Base-by-base conservation (phyloP, 2,888 invertebrate genomes). In the Bibio marci region DNA sequence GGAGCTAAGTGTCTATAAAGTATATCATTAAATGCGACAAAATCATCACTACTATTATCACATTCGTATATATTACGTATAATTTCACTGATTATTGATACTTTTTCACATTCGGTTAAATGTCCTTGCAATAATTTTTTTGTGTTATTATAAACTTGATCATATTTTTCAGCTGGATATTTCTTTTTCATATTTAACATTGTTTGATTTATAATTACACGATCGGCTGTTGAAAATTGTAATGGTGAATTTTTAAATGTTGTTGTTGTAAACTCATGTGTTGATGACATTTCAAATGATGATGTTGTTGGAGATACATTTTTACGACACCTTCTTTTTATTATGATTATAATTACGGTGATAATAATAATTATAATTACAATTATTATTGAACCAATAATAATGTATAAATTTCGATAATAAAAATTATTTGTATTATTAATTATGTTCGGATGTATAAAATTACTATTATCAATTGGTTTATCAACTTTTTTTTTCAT, bases 1-100 rank as follows among this genome's bases (percentile, higher is more conserved):
- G 45, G 41, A 32, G 42, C 44, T 25, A 56, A 47, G 43, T 56
- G 54, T 22, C 51, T 52, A 11, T 50, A 50, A 7, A 57, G 43
- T 22, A 56, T 52, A 17, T 50, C 52, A 39, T 51, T 54, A 13
- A 57, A 53, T 26, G 51, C 52, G 14, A 49, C 48, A 43, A 56
- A 55, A 46, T 55, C 53, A 13, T 47, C 48, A 3, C 50, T 51
- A 10, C 50, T 41, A 43, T 49, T 50, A 41, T 50, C 47, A 15
- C 53, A 49, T 35, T 48, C 48, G 27, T 45, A 47, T 28, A 57
- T 38, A 4, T 51, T 46, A 44, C 50, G 46, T 3, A 53, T 49
- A 40, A 57, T 56, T 35, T 51, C 47, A 36, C 51, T 52, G 13
- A 54, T 52, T 10, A 50, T 48, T 28, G 50, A 47, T 2, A 56